Evolutionary conservation across 2,113 vertebrate genomes (phyloP).

Genomic region (Chelonoidis abingdonii): DNA sequence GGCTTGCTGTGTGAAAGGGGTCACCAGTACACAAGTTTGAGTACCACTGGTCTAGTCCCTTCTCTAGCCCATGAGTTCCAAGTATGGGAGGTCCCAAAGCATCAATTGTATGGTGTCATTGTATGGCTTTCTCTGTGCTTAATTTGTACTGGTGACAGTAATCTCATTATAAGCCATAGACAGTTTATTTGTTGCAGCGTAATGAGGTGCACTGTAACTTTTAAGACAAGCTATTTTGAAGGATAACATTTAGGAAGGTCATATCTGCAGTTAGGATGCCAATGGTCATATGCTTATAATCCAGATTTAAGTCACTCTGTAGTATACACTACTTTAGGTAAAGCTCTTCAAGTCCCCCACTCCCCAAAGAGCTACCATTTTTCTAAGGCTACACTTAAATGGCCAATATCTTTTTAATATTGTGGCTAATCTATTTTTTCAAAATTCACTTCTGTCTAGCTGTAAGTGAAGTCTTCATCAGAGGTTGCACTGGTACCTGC

Average conservation of each 20-base stretch:
- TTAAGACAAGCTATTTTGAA: background rate
- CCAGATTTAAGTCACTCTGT: background rate
- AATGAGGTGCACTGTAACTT: background rate
- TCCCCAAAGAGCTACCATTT: background rate
- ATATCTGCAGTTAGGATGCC: background rate
- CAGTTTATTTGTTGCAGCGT: background rate
- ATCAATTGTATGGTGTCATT: background rate
- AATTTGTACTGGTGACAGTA: background rate
- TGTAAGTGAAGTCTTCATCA: slow-evolving; percentile 13
- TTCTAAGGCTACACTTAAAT: background rate
- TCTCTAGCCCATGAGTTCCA: background rate
- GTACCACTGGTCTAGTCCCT: background rate
- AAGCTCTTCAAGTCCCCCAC: background rate
- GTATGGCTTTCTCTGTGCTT: background rate
- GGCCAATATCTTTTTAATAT: background rate
- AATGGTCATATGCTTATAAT: background rate
- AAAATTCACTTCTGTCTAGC: background rate
- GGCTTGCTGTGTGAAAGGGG: too few species aligned
- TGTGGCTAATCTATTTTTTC: background rate
- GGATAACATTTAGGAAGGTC: background rate
- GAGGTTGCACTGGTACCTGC: background rate
- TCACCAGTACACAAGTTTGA: too few species aligned
- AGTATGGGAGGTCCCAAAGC: background rate
- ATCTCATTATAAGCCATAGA: background rate
- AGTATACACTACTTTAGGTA: background rate